Evolutionary conservation across 1,140 invertebrate species (phyloP).

Genomic region (Aethina tumida): DNA sequence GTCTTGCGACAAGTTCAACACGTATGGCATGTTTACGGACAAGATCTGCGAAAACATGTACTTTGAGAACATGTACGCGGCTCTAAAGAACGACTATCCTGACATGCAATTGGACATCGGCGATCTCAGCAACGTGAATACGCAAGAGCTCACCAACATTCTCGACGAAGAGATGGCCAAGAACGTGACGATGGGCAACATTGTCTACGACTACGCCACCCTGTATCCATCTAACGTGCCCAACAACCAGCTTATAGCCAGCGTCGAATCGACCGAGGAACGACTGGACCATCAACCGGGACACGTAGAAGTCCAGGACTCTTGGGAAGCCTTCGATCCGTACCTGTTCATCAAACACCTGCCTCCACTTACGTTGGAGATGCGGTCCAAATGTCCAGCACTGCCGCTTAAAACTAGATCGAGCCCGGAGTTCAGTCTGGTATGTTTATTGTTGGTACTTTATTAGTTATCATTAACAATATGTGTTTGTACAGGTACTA

Average conservation of each 20-base stretch:
- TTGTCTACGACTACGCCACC: conserved; percentile 31
- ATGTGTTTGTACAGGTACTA: conserved; percentile 42
- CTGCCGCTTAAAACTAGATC: conserved; percentile 87
- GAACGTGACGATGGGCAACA: conserved; percentile 26
- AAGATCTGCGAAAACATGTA: conserved; percentile 34
- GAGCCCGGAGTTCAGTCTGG: conserved; percentile 88
- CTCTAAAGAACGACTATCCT: conserved; percentile 29
- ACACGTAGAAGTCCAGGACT: conserved; percentile 46
- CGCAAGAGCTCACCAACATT: conserved; percentile 34
- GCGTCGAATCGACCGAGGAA: conserved; percentile 34
- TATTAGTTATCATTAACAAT: neutral
- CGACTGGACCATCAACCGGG: conserved; percentile 39
- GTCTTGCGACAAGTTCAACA: conserved; percentile 22
- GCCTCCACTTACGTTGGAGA: conserved; percentile 78
- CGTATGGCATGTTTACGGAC: conserved; percentile 28
- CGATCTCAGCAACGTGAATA: conserved; percentile 33
- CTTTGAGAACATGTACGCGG: conserved; percentile 30
- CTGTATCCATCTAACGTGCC: conserved; percentile 25
- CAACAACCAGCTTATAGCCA: conserved; percentile 24
- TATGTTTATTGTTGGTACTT: conserved; percentile 39
- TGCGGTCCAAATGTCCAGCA: conserved; percentile 78
- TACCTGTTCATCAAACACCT: conserved; percentile 88
- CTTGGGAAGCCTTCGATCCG: conserved; percentile 77
- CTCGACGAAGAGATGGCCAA: conserved; percentile 35
- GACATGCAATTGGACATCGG: conserved; percentile 30